Evolutionary conservation across 2,113 vertebrate genomes (phyloP), one percentile per base, ranked within the genome.

Genomic region (Gambusia holbrooki): DNA sequence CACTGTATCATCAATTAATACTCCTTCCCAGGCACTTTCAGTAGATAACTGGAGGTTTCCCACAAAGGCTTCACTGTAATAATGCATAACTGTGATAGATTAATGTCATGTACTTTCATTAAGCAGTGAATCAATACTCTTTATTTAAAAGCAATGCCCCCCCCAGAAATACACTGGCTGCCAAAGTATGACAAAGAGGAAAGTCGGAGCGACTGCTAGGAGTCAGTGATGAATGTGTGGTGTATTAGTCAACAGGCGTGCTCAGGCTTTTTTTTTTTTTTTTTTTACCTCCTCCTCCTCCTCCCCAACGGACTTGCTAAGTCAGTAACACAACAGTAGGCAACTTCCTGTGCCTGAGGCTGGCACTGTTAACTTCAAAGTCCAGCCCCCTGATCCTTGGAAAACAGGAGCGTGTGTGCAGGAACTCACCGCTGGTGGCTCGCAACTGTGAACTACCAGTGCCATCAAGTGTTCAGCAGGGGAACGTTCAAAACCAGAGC

Each of bases 321-420:
- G 71, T 87, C 86, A 84, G 87, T 83, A 85, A 89, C 74, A 80
- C 85, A 85, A 87, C 90, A 89, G 84, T 84, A 78, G 84, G 87
- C 74, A 71, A 89, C 90, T 93, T 95, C 90, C 93, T 91, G 67
- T 66, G 87, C 93, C 89, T 69, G 78, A 88, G 91, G 94, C 85
- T 62, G 91, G 30, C 80, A 73, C 71, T 28, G 80, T 79, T 63
- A 77, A 87, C 90, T 92, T 92, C 88, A 92, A 93, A 86, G 80
- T 71, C 70, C 77, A 71, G 62, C 78, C 66, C 79, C 69, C 69
- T 68, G 62, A 64, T 76, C 66, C 73, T 62, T 68, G 48, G 73
- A 84, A 85, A 89, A 90, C 89, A 78, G 81, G 74, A 79, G 84
- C 77, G 76, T 82, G 80, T 84, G 85, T 84, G 82, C 79, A 78